These are phyloP conservation scores for Caenorhabditis imperialis DNA, from an alignment of 2,888 invertebrate genomes.

Conservation along the genomic window DNA sequence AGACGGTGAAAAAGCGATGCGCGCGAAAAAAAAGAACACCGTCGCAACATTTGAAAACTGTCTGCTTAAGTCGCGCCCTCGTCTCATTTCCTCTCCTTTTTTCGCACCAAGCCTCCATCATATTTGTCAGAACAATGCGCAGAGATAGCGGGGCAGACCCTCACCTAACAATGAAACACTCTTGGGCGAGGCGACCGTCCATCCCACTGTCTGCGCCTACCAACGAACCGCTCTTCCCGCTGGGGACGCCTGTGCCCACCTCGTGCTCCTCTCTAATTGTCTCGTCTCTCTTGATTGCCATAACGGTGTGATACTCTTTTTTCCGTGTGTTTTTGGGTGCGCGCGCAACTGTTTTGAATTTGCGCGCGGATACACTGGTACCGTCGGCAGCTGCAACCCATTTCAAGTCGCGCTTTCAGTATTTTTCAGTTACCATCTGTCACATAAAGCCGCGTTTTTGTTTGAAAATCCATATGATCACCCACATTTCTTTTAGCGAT, in stretches of 20 bases:
- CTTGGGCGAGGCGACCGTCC: constrained; percentile 11
- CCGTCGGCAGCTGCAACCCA: no score
- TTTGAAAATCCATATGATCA: no score
- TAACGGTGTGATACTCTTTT: no score
- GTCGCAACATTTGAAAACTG: no score
- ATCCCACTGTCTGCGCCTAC: constrained; percentile 22
- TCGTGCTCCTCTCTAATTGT: constrained; percentile 14
- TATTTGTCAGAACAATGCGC: constrained; percentile 43
- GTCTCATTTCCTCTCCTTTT: constrained; percentile 7
- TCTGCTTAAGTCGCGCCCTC: no score
- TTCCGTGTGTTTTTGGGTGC: neutral
- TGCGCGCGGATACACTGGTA: no score
- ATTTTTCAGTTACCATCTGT: no score
- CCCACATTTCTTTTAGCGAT: no score
- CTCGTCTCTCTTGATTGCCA: constrained; percentile 9
- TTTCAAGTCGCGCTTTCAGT: no score
- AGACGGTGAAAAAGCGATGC: no score
- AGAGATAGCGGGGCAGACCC: constrained; percentile 12
- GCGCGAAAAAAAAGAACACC: constrained; percentile 6
- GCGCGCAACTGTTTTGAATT: neutral
- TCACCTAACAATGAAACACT: constrained; percentile 6
- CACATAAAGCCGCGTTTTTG: no score
- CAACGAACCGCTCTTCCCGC: neutral
- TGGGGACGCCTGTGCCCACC: constrained; percentile 1
- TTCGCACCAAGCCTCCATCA: constrained; percentile 15